Percentiles rank a stretch among this genome's conserved stretches.
These are phyloP conservation scores for Drosophila setifemur DNA, from an alignment of 1,140 invertebrate genomes.

Conservation along the genomic window DNA sequence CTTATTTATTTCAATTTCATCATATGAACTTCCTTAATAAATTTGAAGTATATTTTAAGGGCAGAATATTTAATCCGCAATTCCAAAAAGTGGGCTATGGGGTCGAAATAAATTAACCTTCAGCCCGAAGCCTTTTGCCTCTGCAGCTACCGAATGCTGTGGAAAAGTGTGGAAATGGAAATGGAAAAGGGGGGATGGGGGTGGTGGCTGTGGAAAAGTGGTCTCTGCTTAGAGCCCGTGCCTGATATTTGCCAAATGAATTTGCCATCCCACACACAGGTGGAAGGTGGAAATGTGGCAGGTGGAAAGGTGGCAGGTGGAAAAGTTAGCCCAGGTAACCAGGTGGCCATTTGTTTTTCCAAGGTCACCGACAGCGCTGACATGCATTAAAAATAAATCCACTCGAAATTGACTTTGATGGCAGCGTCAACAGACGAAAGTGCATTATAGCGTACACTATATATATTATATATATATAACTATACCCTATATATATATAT, in stretches of 20 bases:
- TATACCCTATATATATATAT: neutral
- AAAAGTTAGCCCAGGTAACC: no score
- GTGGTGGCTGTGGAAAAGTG: no score
- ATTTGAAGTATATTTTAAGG: no score
- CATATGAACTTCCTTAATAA: no score
- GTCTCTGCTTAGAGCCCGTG: neutral
- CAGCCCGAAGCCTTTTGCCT: neutral
- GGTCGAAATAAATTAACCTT: conserved; percentile 20
- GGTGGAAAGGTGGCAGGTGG: neutral
- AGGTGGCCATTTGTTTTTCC: neutral
- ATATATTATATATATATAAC: neutral
- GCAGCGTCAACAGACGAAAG: conserved; percentile 15
- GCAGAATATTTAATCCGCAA: no score
- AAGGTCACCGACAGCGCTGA: conserved; percentile 30
- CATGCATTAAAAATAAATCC: conserved; percentile 49
- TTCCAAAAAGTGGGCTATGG: neutral
- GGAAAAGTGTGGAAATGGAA: no score
- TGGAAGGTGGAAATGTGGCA: no score
- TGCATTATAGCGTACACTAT: conserved; percentile 16
- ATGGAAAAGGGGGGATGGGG: neutral
- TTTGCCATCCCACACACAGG: neutral
- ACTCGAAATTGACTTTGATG: conserved; percentile 52
- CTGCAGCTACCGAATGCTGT: neutral
- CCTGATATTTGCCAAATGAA: conserved; percentile 40
- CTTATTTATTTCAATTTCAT: no score